phyloP scores from a whole-genome alignment of 2,797 vertebrate species.

The Parauchenoglanis punctatus region DNA sequence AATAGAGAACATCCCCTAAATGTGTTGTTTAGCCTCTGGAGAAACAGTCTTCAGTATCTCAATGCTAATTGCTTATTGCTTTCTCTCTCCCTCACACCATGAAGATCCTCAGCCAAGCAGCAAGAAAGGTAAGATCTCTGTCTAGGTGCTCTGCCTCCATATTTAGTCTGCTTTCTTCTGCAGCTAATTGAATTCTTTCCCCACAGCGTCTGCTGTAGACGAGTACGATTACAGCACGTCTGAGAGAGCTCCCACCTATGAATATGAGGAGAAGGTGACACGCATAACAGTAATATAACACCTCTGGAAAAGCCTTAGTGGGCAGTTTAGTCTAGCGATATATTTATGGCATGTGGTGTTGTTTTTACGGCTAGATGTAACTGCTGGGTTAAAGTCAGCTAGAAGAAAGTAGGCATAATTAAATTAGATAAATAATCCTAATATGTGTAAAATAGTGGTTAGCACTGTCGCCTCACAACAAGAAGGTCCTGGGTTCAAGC shows the following conservation, averaged over 20 bases:
- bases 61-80: not conserved
- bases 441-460: not conserved
- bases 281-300: not conserved
- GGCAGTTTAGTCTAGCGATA: not conserved
- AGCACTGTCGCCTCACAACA: too few relatives aligned
- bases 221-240: slow-evolving; percentile 82
- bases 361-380: not conserved
- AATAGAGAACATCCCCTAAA: not conserved
- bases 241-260: slow-evolving; percentile 77
- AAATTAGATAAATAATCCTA: too few relatives aligned
- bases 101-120: slow-evolving; percentile 75
- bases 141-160: not conserved
- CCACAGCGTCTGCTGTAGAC: slow-evolving; percentile 64
- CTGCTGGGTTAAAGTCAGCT: not conserved
- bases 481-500: too few relatives aligned
- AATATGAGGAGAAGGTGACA: slow-evolving; percentile 84
- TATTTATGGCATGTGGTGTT: slow-evolving; percentile 24
- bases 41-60: not conserved
- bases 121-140: slow-evolving; percentile 77
- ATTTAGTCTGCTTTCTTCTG: not conserved
- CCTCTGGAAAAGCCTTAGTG: slow-evolving; percentile 15
- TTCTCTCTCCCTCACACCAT: slow-evolving; percentile 7
- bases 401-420: not conserved
- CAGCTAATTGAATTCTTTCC: slow-evolving; percentile 40
- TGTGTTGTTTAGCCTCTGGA: not conserved